phyloP scores from a whole-genome alignment of 2,113 vertebrate genomes.

The Ictalurus punctatus region DNA sequence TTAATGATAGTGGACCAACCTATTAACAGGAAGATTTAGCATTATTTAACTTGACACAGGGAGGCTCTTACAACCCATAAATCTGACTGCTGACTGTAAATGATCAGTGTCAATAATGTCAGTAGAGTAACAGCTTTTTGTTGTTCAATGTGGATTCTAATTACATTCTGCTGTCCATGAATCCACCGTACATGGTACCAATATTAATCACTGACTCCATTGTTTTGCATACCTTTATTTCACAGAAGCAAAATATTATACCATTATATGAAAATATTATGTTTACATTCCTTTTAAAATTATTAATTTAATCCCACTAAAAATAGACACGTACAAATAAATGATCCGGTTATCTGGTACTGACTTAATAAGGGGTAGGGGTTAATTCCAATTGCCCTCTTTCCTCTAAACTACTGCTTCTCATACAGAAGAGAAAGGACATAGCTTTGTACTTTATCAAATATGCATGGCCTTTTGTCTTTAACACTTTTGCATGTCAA shows the following conservation, averaged over 20 bases:
- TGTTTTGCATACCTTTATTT: background rate
- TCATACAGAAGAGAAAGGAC: conserved; percentile 29
- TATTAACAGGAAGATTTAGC: background rate
- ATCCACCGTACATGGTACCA: background rate
- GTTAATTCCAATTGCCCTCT: conserved; percentile 12
- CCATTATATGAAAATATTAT: background rate
- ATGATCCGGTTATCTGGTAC: background rate
- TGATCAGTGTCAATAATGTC: background rate
- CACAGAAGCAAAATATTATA: background rate
- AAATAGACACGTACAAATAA: background rate
- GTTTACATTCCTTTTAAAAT: background rate
- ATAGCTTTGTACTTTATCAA: conserved; percentile 54
- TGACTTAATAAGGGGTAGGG: background rate
- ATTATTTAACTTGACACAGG: background rate
- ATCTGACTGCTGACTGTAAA: background rate
- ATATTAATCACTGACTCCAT: background rate
- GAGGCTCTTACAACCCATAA: background rate
- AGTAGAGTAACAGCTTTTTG: background rate
- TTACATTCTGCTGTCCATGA: background rate
- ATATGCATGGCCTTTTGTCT: conserved; percentile 59
- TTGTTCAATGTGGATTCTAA: background rate
- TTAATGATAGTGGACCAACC: background rate
- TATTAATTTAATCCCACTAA: background rate
- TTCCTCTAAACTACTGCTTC: conserved; percentile 21
- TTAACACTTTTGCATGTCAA: conserved; percentile 53